Evolutionary conservation across 2,888 invertebrate genomes (phyloP).

Genomic region (Ernsta delagoae): DNA sequence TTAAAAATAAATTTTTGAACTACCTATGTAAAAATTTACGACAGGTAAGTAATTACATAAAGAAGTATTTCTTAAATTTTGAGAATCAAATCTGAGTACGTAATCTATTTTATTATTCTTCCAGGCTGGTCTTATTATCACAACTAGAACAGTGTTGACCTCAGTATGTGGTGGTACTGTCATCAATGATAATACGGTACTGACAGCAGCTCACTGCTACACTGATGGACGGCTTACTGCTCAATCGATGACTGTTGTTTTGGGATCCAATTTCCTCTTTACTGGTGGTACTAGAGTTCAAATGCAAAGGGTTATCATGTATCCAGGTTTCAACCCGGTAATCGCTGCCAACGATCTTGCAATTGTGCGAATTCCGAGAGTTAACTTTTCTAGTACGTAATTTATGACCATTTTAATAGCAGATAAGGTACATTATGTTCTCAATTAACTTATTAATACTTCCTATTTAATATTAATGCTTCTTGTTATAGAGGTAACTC

Average conservation of each 20-base stretch:
- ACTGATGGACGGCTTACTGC: conserved; percentile 53
- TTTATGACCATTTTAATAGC: not conserved
- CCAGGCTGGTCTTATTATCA: conserved; percentile 3
- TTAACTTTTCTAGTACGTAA: not conserved
- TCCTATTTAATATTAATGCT: too few relatives aligned
- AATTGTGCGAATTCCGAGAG: conserved; percentile 40
- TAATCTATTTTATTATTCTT: not conserved
- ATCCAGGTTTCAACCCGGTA: conserved; percentile 52
- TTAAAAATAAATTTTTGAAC: too few relatives aligned
- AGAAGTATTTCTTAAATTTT: too few relatives aligned
- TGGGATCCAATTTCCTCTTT: conserved; percentile 60
- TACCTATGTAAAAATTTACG: too few relatives aligned
- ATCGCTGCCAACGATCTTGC: conserved; percentile 56
- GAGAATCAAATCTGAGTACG: too few relatives aligned
- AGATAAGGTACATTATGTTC: too few relatives aligned
- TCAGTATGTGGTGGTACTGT: conserved; percentile 1
- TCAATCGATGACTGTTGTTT: conserved; percentile 53
- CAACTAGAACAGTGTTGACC: not conserved
- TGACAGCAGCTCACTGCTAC: conserved; percentile 54
- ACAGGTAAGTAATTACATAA: too few relatives aligned
- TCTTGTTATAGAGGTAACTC: too few relatives aligned
- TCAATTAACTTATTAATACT: too few relatives aligned
- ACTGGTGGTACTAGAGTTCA: conserved; percentile 54
- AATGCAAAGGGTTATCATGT: conserved; percentile 45
- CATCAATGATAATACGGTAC: conserved; percentile 1